Conservation (phyloP, 2,797 vertebrate species). For the Apodemus agrarius region DNA sequence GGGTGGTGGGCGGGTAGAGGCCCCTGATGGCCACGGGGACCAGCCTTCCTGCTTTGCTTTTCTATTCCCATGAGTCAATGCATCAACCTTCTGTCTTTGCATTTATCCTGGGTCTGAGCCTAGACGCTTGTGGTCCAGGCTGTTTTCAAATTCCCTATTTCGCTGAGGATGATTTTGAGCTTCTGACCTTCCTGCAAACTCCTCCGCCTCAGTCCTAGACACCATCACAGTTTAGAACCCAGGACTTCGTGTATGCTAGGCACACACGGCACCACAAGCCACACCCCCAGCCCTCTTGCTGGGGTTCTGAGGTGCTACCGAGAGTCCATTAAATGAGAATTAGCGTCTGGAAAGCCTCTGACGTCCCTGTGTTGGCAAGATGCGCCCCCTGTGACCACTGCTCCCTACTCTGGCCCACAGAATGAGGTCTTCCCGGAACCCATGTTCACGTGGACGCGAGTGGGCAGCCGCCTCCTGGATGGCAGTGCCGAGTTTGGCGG, state of each 20-base stretch:
- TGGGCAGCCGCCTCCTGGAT: slow-evolving; percentile 93
- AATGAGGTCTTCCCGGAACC: slow-evolving; percentile 97
- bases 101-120: background rate
- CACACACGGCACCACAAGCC: background rate
- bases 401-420: slow-evolving; percentile 81
- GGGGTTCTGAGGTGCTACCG: background rate
- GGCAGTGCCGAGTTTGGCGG: slow-evolving; percentile 91
- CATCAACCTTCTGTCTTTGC: background rate
- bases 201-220: background rate
- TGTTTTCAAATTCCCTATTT: background rate
- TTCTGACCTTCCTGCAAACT: background rate
- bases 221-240: background rate
- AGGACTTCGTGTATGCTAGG: background rate
- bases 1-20: background rate
- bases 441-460: slow-evolving; percentile 95
- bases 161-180: background rate
- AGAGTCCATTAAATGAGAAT: fast-evolving
- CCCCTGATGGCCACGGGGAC: fast-evolving
- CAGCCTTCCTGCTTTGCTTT: background rate
- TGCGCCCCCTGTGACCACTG: background rate
- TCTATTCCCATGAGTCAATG: too few species aligned
- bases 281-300: background rate
- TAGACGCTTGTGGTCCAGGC: background rate
- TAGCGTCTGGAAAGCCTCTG: fast-evolving
- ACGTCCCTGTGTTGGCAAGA: background rate